Conservation (phyloP, 2,113 vertebrate genomes). For the Ia io region DNA sequence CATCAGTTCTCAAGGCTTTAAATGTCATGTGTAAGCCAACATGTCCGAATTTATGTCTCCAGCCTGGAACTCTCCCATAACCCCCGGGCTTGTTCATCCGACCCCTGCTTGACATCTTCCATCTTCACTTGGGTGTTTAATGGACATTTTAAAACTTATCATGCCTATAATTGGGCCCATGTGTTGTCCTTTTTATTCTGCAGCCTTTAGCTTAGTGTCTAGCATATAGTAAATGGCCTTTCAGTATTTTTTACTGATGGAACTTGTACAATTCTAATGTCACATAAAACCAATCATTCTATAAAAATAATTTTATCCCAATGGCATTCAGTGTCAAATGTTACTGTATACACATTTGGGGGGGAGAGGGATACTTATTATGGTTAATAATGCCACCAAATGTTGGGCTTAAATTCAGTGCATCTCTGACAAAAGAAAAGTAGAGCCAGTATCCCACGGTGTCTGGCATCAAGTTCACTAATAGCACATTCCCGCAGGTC, state of each 20-base stretch:
- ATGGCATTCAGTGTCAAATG: background rate
- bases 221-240: background rate
- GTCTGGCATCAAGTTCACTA: background rate
- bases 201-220: background rate
- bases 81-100: background rate
- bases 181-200: background rate
- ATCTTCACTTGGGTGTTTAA: background rate
- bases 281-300: background rate
- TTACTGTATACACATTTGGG: background rate
- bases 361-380: background rate
- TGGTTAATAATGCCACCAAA: background rate
- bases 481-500: background rate
- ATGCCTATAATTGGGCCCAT: background rate
- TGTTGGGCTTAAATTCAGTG: background rate
- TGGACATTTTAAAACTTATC: background rate
- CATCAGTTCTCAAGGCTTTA: background rate
- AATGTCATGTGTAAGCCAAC: background rate
- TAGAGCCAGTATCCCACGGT: background rate
- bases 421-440: conserved; percentile 20
- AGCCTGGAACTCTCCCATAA: background rate
- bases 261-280: background rate
- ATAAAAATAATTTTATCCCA: background rate
- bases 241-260: background rate
- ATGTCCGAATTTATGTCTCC: background rate
- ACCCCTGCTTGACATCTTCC: background rate